phyloP scores from a whole-genome alignment of 2,113 vertebrate genomes.

The Pluvialis apricaria region DNA sequence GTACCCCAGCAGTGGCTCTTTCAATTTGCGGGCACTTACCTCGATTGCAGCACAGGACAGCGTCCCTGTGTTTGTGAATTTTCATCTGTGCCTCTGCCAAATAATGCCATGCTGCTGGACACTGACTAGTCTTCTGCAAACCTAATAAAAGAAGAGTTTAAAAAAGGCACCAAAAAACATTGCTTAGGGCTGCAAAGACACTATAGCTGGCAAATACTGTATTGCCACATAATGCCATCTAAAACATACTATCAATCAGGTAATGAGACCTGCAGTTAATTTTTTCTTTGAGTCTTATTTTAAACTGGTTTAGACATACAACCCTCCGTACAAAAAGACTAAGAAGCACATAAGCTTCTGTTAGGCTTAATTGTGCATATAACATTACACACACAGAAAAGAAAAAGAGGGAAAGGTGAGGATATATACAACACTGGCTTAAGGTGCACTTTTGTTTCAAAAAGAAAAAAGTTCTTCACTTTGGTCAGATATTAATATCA shows the following conservation, averaged over 20 bases:
- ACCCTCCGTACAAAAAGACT: background rate
- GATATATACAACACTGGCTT: background rate
- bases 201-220: background rate
- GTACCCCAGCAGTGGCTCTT: background rate
- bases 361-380: background rate
- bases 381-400: background rate
- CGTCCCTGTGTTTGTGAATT: conserved; percentile 80
- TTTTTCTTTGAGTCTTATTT: background rate
- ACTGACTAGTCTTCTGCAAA: conserved; percentile 74
- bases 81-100: conserved; percentile 85
- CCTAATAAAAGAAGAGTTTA: conserved; percentile 66
- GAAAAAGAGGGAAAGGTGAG: background rate
- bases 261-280: background rate
- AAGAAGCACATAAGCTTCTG: background rate
- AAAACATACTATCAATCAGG: background rate
- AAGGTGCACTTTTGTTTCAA: background rate
- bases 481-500: background rate
- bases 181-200: background rate
- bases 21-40: conserved; percentile 64
- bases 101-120: conserved; percentile 78
- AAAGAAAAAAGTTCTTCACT: background rate
- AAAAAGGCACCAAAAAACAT: background rate
- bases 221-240: background rate
- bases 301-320: background rate
- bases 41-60: conserved; percentile 80